Conservation (phyloP, 2,113 vertebrate genomes). For the Leiothrix lutea region DNA sequence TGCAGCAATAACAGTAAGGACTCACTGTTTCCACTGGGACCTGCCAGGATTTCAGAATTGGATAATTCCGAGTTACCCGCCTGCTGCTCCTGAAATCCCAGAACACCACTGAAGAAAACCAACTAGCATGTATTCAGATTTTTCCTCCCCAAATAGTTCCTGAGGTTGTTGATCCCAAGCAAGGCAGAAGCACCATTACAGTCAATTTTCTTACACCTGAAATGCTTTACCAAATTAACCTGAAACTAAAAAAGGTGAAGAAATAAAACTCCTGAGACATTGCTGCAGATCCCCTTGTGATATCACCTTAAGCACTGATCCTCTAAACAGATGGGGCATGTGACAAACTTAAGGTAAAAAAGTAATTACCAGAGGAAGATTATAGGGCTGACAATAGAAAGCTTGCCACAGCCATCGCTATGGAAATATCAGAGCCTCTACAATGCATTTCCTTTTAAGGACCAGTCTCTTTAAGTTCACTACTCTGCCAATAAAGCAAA, state of each 20-base stretch:
- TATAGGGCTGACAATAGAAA: not conserved
- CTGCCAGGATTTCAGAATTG: not conserved
- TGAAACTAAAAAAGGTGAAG: not conserved
- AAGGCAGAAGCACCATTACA: not conserved
- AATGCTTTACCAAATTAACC: not conserved
- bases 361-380: not conserved
- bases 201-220: not conserved
- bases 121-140: not conserved
- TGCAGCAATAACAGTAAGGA: not conserved
- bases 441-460: constrained; percentile 37
- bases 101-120: not conserved
- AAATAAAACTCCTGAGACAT: not conserved
- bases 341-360: not conserved
- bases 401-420: not conserved
- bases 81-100: not conserved
- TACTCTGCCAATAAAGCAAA: not conserved
- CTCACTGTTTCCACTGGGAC: not conserved
- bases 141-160: not conserved
- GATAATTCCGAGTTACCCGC: not conserved
- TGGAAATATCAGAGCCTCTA: constrained; percentile 7
- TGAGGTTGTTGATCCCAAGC: not conserved
- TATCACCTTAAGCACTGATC: not conserved
- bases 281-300: not conserved
- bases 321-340: not conserved
- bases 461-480: constrained; percentile 6